Conservation (phyloP, 2,888 invertebrate species). For the Alloscopus bannaensis region DNA sequence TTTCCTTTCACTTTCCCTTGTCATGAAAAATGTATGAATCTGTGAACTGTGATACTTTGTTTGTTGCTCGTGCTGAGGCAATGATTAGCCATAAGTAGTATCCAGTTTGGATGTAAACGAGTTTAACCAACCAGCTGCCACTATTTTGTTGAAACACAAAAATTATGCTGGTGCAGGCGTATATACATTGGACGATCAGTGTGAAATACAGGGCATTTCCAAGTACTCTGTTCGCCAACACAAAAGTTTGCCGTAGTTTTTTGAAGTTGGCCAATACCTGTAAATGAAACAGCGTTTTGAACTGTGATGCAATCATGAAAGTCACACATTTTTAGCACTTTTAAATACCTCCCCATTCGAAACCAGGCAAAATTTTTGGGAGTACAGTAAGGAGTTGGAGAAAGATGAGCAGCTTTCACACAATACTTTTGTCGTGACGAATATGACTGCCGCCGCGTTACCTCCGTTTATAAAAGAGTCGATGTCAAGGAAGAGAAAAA, state of each 20-base stretch:
- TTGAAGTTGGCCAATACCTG: not conserved
- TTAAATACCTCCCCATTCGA: constrained; percentile 7
- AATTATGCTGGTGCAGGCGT: too few species aligned
- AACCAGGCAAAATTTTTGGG: constrained; percentile 15
- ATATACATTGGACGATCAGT: too few species aligned
- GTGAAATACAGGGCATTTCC: too few species aligned
- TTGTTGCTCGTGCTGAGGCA: too few species aligned
- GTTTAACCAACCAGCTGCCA: too few species aligned
- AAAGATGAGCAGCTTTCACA: constrained; percentile 16
- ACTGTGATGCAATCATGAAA: not conserved
- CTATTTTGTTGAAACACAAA: too few species aligned
- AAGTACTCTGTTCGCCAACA: not conserved
- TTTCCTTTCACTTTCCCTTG: not conserved
- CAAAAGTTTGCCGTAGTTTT: not conserved
- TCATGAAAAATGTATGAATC: too few species aligned
- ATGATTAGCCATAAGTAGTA: too few species aligned
- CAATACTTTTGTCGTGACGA: not conserved
- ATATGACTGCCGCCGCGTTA: not conserved
- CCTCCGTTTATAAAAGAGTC: not conserved
- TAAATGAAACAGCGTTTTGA: not conserved
- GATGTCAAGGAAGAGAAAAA: not conserved
- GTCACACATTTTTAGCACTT: too few species aligned
- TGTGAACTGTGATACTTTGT: too few species aligned
- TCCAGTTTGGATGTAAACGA: too few species aligned
- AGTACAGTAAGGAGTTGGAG: not conserved